Evolutionary conservation across 2,797 vertebrate genomes (phyloP).

Genomic region (Lagocephalus sceleratus): DNA sequence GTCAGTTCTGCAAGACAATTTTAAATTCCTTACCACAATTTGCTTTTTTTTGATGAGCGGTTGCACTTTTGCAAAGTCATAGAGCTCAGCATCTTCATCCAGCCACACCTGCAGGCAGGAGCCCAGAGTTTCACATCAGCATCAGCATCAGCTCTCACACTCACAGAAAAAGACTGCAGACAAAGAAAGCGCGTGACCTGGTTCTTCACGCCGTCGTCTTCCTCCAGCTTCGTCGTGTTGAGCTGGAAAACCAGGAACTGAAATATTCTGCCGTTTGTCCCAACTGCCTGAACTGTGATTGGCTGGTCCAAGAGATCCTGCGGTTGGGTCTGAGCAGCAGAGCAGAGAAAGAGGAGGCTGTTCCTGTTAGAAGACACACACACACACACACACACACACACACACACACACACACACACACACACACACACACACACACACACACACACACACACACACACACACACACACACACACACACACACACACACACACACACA

Average conservation of each 20-base stretch:
- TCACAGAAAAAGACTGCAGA: not conserved
- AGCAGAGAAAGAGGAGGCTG: not conserved
- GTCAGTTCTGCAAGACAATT: not conserved
- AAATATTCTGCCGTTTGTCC: conserved; percentile 87
- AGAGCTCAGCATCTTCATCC: conserved; percentile 83
- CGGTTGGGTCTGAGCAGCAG: conserved; percentile 66
- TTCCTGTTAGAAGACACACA: no score
- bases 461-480: no score
- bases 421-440: no score
- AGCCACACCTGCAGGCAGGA: conserved; percentile 76
- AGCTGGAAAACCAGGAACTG: conserved; percentile 91
- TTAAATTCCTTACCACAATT: conserved; percentile 73
- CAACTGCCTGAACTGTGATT: conserved; percentile 85
- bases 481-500: no score
- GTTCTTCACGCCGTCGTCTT: conserved; percentile 85
- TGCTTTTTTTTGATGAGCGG: conserved; percentile 82
- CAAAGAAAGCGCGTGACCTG: conserved; percentile 51
- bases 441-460: no score
- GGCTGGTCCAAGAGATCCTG: conserved; percentile 79
- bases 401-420: no score
- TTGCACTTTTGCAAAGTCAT: conserved; percentile 79
- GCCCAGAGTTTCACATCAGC: not conserved
- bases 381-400: no score
- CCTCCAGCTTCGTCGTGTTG: conserved; percentile 87
- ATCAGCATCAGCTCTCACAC: not conserved